Evolutionary conservation across 2,113 vertebrate species (phyloP).

Genomic region (Damaliscus lunatus): DNA sequence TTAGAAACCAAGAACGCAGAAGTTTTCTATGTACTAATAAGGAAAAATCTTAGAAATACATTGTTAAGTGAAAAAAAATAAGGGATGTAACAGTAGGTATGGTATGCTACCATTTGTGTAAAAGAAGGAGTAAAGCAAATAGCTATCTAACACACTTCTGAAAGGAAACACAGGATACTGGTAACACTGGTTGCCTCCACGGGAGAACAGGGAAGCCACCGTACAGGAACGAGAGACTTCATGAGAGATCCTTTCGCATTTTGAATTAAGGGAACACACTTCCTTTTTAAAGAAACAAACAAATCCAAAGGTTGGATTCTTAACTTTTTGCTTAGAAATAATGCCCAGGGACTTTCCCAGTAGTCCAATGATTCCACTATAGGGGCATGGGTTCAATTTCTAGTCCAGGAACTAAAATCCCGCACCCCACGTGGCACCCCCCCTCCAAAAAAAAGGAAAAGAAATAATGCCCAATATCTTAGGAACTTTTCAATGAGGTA

Average conservation of each 20-base stretch:
- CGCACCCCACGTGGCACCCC: fast-evolving
- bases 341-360: not conserved
- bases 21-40: not conserved
- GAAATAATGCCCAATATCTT: not conserved
- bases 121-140: not conserved
- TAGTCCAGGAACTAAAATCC: not conserved
- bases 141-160: not conserved
- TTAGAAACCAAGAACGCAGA: not conserved
- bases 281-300: not conserved
- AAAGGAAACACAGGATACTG: not conserved
- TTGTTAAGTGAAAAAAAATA: not conserved
- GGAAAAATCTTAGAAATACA: not conserved
- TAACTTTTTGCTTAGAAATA: not conserved
- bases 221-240: not conserved
- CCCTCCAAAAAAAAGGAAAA: not conserved
- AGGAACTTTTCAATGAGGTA: not conserved
- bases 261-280: not conserved
- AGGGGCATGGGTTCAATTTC: not conserved
- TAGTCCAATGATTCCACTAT: not conserved
- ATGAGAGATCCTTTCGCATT: not conserved
- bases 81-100: not conserved
- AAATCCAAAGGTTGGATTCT: not conserved
- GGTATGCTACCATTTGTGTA: not conserved
- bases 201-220: not conserved
- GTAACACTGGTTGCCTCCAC: not conserved